phyloP scores from a whole-genome alignment of 2,113 vertebrate species.

The Menura novaehollandiae region DNA sequence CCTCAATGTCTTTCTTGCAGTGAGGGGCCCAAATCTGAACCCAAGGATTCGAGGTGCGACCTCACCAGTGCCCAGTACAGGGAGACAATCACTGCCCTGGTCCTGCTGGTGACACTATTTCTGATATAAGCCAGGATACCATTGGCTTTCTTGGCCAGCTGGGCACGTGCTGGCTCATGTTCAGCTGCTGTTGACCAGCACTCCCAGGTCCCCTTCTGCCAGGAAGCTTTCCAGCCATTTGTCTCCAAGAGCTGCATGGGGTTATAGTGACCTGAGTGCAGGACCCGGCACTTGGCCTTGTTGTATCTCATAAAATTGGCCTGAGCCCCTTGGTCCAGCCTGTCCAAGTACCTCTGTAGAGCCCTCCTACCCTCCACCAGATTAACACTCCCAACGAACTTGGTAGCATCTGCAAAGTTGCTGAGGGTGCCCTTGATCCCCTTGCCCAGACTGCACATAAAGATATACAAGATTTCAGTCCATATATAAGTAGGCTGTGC shows the following conservation, averaged over 20 bases:
- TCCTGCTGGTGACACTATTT: background rate
- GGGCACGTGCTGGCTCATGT: background rate
- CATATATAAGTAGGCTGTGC: background rate
- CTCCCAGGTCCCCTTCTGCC: background rate
- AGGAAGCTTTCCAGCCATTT: background rate
- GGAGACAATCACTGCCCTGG: background rate
- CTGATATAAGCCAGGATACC: background rate
- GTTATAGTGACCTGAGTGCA: background rate
- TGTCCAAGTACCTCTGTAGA: background rate
- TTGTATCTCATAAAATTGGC: background rate
- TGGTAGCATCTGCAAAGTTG: background rate
- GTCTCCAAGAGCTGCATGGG: background rate
- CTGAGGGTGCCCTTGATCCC: background rate
- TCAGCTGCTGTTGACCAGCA: background rate
- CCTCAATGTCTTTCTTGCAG: background rate
- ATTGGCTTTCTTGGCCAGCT: background rate
- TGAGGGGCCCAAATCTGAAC: background rate
- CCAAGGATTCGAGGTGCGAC: accelerated
- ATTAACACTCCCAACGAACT: background rate
- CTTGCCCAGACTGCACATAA: accelerated
- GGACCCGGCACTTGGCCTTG: background rate
- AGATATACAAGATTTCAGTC: background rate
- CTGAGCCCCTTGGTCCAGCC: background rate
- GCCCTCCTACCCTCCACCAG: background rate
- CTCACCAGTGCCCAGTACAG: background rate